Percentiles rank a stretch among this genome's conserved stretches.
Conservation (phyloP, 2,113 vertebrate genomes). For the Corythoichthys haematopterus region DNA sequence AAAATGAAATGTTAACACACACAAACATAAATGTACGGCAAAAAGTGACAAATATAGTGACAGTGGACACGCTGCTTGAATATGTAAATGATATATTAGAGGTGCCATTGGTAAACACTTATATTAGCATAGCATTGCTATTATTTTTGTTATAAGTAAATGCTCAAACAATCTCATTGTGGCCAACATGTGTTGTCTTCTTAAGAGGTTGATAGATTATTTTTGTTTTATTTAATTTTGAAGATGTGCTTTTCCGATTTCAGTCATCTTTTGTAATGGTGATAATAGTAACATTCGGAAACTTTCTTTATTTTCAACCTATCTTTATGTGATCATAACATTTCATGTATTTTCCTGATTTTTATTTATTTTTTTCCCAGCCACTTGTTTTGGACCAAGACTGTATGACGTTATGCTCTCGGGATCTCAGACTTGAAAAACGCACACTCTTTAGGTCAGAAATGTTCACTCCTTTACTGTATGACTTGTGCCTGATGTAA, state of each 20-base stretch:
- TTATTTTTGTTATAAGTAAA: background rate
- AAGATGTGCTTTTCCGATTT: background rate
- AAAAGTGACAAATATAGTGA: background rate
- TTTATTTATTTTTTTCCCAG: slow-evolving; percentile 58
- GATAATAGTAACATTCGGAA: background rate
- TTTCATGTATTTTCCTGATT: slow-evolving; percentile 5
- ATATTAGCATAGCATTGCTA: background rate
- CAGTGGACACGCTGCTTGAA: background rate
- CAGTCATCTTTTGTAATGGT: background rate
- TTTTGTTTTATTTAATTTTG: background rate
- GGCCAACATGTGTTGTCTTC: background rate
- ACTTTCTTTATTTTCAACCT: background rate
- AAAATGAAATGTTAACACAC: background rate
- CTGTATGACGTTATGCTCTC: slow-evolving; percentile 89
- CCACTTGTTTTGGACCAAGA: slow-evolving; percentile 94
- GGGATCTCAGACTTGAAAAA: slow-evolving; percentile 89
- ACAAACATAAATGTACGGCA: background rate
- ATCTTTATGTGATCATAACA: background rate
- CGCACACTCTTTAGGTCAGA: slow-evolving; percentile 91
- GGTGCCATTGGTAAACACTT: background rate
- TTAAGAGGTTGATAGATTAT: background rate
- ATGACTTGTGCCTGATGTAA: background rate
- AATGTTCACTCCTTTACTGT: background rate
- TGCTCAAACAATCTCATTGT: background rate
- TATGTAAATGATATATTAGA: background rate